Evolutionary conservation across 1,140 invertebrate species (phyloP), one percentile per base, ranked within the genome.

Genomic region (Paraescarpia echinospica): DNA sequence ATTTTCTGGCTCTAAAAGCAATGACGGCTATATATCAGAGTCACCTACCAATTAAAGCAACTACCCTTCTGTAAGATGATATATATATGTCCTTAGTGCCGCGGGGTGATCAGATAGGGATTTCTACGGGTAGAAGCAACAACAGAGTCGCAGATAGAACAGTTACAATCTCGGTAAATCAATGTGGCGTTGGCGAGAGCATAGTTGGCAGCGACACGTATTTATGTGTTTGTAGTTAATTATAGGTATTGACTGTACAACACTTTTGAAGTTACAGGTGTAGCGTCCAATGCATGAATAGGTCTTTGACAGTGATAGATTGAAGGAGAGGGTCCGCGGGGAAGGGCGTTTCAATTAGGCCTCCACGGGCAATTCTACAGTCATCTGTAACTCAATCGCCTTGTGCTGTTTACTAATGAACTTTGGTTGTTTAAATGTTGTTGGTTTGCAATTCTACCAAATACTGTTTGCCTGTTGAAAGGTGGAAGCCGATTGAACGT

Each of bases 171-270:
- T 77, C 59, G 18, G 27, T 77, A 77, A 77, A 77, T 77, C 59
- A 77, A 31, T 22, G 59, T 31, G 59, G 59, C 59, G 59, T 77
- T 77, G 12, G 22, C 59, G 59, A 77, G 8, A 77, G 59, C 59
- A 31, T 77, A 31, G 59, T 77, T 27, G 59, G 12, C 59, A 77
- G 1, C 59, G 59, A 77, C 59, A 31, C 27, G 27, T 77, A 77
- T 77, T 77, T 77, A 77, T 77, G 59, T 77, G 59, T 77, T 77
- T 77, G 59, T 77, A 77, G 59, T 77, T 77, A 77, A 77, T 77
- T 77, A 27, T 18, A 77, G 59, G 59, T 77, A 31, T 77, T 77
- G 59, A 77, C 59, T 77, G 22, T 77, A 77, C 59, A 77, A 77
- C 59, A 77, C 59, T 18, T 77, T 77, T 77, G 59, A 77, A 77